phyloP scores from a whole-genome alignment of 2,888 invertebrate genomes.

The Philereme transversata region DNA sequence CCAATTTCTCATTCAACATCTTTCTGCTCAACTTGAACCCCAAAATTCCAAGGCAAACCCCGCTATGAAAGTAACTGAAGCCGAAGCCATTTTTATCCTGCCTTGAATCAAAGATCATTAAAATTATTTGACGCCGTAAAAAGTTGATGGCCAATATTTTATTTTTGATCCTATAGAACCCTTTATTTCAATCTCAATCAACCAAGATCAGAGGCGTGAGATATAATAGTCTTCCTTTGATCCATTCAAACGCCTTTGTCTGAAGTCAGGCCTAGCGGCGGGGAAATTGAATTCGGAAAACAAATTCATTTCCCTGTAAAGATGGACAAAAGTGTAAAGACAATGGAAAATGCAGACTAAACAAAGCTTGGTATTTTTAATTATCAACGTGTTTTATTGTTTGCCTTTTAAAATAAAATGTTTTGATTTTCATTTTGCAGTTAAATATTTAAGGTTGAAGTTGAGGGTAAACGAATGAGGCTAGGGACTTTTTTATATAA shows the following conservation, averaged over 20 bases:
- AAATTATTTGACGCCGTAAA: constrained; percentile 2
- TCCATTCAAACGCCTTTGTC: constrained; percentile 39
- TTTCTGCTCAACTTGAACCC: no score
- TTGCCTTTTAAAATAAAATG: constrained; percentile 32
- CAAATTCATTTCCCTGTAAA: constrained; percentile 42
- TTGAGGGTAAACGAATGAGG: background rate
- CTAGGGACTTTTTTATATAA: background rate
- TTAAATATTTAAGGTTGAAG: background rate
- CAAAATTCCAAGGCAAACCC: no score
- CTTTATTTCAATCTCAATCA: constrained; percentile 36
- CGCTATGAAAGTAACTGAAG: no score
- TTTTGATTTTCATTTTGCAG: constrained; percentile 24
- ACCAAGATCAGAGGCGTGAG: constrained; percentile 38
- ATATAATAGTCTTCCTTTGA: constrained; percentile 40
- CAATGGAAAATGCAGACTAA: constrained; percentile 33
- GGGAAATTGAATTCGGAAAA: constrained; percentile 43
- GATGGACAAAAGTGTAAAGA: constrained; percentile 40
- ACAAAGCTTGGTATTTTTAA: constrained; percentile 35
- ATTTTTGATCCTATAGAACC: constrained; percentile 18
- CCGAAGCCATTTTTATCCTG: background rate
- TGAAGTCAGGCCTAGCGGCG: constrained; percentile 28
- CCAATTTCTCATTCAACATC: no score
- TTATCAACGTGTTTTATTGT: constrained; percentile 32
- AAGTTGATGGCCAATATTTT: constrained; percentile 12
- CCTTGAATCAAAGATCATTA: background rate